Evolutionary conservation across 2,888 invertebrate genomes (phyloP).

Genomic region (Drosophila mayaguana): DNA sequence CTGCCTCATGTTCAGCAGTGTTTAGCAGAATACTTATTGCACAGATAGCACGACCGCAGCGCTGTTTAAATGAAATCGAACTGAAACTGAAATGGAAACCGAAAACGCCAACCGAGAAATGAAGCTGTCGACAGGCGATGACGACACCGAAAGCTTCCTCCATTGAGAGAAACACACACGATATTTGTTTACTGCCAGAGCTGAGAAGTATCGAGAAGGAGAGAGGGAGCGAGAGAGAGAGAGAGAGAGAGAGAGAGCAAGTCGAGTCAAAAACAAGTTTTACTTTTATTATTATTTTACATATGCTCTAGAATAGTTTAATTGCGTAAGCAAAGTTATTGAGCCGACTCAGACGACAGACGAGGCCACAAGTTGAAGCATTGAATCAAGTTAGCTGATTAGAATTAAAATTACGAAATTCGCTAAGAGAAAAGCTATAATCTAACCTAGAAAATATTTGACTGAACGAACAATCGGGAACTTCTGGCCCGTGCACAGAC

Average conservation of each 20-base stretch:
- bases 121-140: conserved; percentile 17
- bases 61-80: conserved; percentile 62
- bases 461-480: conserved; percentile 91
- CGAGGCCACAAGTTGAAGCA: conserved; percentile 38
- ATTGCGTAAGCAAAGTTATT: conserved; percentile 45
- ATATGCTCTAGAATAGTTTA: conserved; percentile 26
- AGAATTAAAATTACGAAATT: conserved; percentile 30
- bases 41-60: conserved; percentile 51
- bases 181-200: conserved; percentile 13
- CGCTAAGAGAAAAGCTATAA: conserved; percentile 6
- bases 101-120: conserved; percentile 20
- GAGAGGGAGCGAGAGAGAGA: conserved; percentile 34
- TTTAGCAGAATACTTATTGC: conserved; percentile 2
- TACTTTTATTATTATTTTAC: conserved; percentile 24
- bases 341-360: conserved; percentile 20
- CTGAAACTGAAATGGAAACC: conserved; percentile 52
- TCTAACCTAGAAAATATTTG: conserved; percentile 86
- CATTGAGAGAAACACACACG: conserved; percentile 7
- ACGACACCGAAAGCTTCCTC: conserved; percentile 44
- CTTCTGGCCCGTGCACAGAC: conserved; percentile 91
- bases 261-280: conserved; percentile 17
- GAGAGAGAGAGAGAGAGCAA: conserved; percentile 35
- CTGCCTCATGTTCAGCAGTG: conserved; percentile 51
- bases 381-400: conserved; percentile 48
- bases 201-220: conserved; percentile 9